Evolutionary conservation across 2,797 vertebrate genomes (phyloP).

Genomic region (Vultur gryphus): DNA sequence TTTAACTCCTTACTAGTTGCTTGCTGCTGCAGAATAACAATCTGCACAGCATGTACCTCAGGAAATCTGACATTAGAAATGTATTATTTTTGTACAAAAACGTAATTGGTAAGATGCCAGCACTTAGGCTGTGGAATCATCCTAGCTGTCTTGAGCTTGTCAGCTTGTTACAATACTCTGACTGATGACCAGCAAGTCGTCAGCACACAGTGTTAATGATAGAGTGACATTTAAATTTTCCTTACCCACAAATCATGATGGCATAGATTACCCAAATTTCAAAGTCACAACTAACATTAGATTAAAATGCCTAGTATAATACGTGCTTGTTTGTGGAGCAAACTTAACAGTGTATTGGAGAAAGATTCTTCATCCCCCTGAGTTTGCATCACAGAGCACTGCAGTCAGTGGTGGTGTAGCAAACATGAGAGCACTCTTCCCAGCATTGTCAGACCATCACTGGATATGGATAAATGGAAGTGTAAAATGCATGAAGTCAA

Average conservation of each 20-base stretch:
- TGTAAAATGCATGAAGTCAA: background rate
- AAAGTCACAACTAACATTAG: background rate
- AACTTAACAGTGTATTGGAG: background rate
- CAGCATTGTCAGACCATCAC: background rate
- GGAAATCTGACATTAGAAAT: background rate
- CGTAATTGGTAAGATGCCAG: background rate
- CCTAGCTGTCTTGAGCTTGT: background rate
- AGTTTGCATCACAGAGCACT: background rate
- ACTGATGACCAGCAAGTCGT: background rate
- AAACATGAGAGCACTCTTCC: background rate
- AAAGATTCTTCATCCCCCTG: background rate
- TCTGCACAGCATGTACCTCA: background rate
- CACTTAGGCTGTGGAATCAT: background rate
- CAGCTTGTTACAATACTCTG: background rate
- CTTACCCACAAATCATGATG: background rate
- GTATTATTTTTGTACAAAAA: background rate
- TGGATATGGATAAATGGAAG: background rate
- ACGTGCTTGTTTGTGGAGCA: background rate
- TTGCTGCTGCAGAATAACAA: background rate
- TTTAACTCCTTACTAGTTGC: background rate
- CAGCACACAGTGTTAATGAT: background rate
- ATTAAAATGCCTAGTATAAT: background rate
- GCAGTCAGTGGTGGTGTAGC: background rate
- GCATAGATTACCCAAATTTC: background rate
- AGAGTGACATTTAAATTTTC: background rate